Conservation (phyloP, 2,888 invertebrate species). For the Phlogophora meticulosa region DNA sequence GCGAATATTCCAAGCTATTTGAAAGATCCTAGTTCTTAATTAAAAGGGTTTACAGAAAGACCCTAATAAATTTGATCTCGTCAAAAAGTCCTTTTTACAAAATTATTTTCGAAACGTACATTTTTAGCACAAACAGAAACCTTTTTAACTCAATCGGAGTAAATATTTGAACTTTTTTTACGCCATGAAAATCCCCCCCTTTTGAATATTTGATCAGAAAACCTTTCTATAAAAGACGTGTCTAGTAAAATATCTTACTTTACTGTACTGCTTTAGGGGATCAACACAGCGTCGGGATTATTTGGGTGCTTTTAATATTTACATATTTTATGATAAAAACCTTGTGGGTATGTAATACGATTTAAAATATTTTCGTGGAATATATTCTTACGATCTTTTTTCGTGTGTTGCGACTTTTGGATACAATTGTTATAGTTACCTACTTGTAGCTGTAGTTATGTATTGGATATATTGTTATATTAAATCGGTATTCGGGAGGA, state of each 20-base stretch:
- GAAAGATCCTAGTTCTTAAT: conserved; percentile 15
- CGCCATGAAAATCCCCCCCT: conserved; percentile 63
- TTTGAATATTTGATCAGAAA: conserved; percentile 79
- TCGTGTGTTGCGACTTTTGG: conserved; percentile 6
- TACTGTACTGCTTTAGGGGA: conserved; percentile 63
- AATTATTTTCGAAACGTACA: conserved; percentile 20
- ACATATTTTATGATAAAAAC: conserved; percentile 73
- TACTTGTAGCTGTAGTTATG: neutral
- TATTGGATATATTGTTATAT: neutral
- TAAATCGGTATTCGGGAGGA: neutral
- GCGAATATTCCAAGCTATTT: conserved; percentile 22
- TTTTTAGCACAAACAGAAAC: conserved; percentile 39
- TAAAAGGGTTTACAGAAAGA: conserved; percentile 23
- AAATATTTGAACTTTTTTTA: conserved; percentile 66
- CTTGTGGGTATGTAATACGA: conserved; percentile 63
- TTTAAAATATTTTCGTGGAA: conserved; percentile 58
- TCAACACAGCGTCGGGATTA: conserved; percentile 67
- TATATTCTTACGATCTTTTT: conserved; percentile 35
- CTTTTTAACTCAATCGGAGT: conserved; percentile 53
- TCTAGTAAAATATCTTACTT: conserved; percentile 71
- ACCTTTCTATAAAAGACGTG: conserved; percentile 59
- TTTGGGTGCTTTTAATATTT: conserved; percentile 75
- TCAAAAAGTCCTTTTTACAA: conserved; percentile 17
- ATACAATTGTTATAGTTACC: conserved; percentile 8
- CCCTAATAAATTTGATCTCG: conserved; percentile 6